These are phyloP conservation scores for Brachionichthys hirsutus DNA, from an alignment of 2,113 vertebrate species.

Conservation along the genomic window DNA sequence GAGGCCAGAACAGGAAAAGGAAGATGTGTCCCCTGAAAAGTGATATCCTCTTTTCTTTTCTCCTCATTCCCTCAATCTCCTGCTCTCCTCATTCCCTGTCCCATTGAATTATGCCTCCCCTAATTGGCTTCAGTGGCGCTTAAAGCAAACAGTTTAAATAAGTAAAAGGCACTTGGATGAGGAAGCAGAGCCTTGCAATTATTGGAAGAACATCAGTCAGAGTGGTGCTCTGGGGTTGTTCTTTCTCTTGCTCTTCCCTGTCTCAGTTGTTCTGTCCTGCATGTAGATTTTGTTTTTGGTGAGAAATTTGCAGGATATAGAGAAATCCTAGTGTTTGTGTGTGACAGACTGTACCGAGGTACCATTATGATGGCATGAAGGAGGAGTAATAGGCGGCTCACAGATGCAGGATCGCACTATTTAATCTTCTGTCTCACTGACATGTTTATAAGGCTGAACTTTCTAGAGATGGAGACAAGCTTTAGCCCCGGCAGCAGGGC, in stretches of 20 bases:
- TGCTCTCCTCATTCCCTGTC: constrained; percentile 57
- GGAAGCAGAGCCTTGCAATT: constrained; percentile 77
- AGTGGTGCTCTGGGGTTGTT: constrained; percentile 36
- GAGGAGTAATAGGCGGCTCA: constrained; percentile 84
- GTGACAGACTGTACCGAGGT: constrained; percentile 25
- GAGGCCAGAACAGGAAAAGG: constrained; percentile 34
- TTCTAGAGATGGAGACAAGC: constrained; percentile 87
- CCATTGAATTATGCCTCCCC: constrained; percentile 75
- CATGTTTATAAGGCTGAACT: constrained; percentile 99
- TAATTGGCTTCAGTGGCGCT: constrained; percentile 80
- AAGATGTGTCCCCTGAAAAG: constrained; percentile 47
- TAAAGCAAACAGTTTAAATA: constrained; percentile 83
- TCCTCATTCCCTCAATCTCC: constrained; percentile 28
- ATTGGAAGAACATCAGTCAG: constrained; percentile 82
- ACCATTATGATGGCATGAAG: constrained; percentile 41
- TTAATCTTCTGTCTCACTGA: constrained; percentile 90
- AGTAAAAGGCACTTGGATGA: constrained; percentile 79
- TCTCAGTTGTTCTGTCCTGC: constrained; percentile 27
- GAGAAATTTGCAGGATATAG: constrained; percentile 12
- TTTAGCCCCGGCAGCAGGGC: constrained; percentile 77
- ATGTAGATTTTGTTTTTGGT: constrained; percentile 22
- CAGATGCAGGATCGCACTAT: constrained; percentile 84
- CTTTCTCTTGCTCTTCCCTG: constrained; percentile 23
- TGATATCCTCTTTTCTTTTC: constrained; percentile 14
- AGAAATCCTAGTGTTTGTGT: constrained; percentile 17